Evolutionary conservation across 2,888 invertebrate genomes (phyloP).

Genomic region (Hermodice carunculata): DNA sequence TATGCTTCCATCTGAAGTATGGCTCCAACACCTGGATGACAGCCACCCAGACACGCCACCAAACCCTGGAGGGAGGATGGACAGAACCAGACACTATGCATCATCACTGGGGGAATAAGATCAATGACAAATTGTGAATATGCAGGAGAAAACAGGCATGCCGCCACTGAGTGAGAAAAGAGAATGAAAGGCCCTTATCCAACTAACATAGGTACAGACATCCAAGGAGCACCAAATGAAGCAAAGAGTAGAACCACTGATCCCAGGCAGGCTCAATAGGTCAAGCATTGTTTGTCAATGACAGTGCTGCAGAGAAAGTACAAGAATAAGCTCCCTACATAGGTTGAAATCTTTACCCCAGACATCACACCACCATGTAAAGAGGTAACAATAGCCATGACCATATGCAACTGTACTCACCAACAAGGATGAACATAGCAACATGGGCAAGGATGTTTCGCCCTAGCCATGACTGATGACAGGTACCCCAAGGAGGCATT

Average conservation of each 20-base stretch:
- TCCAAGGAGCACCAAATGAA: conserved; percentile 20
- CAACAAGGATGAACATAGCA: conserved; percentile 9
- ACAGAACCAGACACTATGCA: too few relatives aligned
- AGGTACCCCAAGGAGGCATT: conserved; percentile 12
- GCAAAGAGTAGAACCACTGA: background rate
- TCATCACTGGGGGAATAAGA: too few relatives aligned
- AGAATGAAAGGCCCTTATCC: conserved; percentile 16
- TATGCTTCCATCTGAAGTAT: too few relatives aligned
- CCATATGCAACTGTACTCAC: background rate
- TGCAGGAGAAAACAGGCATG: conserved; percentile 12
- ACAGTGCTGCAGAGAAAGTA: background rate
- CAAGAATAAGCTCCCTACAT: background rate
- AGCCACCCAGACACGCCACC: too few relatives aligned
- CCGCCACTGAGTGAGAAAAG: conserved; percentile 9
- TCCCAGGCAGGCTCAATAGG: background rate
- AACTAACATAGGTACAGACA: conserved; percentile 12
- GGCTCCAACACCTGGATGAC: too few relatives aligned
- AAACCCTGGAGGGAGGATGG: too few relatives aligned
- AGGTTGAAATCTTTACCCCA: background rate
- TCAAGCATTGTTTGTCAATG: background rate
- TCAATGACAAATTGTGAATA: conserved; percentile 7
- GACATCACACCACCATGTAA: background rate
- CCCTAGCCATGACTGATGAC: conserved; percentile 8
- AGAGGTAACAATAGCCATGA: background rate
- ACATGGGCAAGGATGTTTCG: background rate